A percentile compares a stretch with the other conserved stretches of the same genome.
phyloP scores from a whole-genome alignment of 2,888 invertebrate genomes.

The Creontiades dilutus region DNA sequence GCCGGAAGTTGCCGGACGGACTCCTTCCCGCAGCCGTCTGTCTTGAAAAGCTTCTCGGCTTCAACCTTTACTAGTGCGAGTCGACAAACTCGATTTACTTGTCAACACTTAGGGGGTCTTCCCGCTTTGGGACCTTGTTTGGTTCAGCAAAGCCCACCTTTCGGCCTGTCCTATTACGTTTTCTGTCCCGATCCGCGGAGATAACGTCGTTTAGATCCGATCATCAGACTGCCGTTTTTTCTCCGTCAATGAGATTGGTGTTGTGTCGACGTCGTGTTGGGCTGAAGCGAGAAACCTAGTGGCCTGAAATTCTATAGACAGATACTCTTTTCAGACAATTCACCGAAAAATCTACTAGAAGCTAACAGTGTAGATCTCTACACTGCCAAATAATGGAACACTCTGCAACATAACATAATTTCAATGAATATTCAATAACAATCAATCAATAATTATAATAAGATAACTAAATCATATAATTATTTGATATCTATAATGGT shows the following conservation, averaged over 20 bases:
- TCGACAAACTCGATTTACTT: conserved; percentile 68
- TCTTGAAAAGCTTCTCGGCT: conserved; percentile 61
- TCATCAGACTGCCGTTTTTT: conserved; percentile 1
- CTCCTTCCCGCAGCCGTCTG: conserved; percentile 46
- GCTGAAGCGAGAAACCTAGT: too few relatives aligned
- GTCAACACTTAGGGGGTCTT: conserved; percentile 64
- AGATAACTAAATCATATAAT: too few relatives aligned
- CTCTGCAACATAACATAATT: too few relatives aligned
- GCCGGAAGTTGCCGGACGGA: conserved; percentile 55
- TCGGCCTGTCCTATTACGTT: neutral
- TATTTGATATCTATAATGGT: too few relatives aligned
- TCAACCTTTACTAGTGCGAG: conserved; percentile 19
- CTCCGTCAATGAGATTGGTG: neutral
- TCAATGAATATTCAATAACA: too few relatives aligned
- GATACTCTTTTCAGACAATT: too few relatives aligned
- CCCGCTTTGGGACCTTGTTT: conserved; percentile 58
- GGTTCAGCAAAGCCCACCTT: conserved; percentile 12
- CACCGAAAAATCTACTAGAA: too few relatives aligned
- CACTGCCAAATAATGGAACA: too few relatives aligned
- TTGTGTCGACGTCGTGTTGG: neutral
- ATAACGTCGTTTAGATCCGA: conserved; percentile 29
- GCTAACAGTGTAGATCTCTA: too few relatives aligned
- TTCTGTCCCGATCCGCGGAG: neutral
- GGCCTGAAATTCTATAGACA: too few relatives aligned
- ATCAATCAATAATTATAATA: too few relatives aligned